Percentiles rank a stretch among this genome's conserved stretches.
Conservation (phyloP, 2,888 invertebrate species). For the Coenonympha glycerion region DNA sequence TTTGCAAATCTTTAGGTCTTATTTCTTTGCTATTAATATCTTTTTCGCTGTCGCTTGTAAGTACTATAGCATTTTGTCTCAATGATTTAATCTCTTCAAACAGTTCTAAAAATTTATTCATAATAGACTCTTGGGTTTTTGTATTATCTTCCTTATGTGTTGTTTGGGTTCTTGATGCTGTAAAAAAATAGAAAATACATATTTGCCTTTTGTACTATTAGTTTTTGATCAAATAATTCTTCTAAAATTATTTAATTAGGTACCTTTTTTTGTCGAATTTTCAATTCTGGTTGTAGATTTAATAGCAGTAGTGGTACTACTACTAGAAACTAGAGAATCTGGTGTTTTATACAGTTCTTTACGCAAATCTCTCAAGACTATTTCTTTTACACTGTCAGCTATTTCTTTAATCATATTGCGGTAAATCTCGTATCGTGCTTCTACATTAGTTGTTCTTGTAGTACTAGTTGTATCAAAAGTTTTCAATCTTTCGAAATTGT, state of each 20-base stretch:
- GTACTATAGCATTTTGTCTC: slow-evolving; percentile 29
- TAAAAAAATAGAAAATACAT: slow-evolving; percentile 28
- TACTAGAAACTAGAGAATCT: too few relatives aligned
- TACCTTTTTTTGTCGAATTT: not conserved
- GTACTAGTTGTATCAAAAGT: not conserved
- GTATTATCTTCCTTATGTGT: slow-evolving; percentile 21
- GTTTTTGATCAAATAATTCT: not conserved
- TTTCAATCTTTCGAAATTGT: not conserved
- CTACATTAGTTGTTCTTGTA: not conserved
- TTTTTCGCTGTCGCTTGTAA: slow-evolving; percentile 16
- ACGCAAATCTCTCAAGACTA: slow-evolving; percentile 48
- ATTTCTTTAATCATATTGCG: slow-evolving; percentile 43
- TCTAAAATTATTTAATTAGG: not conserved
- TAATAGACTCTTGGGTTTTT: slow-evolving; percentile 28
- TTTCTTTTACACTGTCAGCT: slow-evolving; percentile 49
- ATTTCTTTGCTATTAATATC: slow-evolving; percentile 1
- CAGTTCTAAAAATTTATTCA: slow-evolving; percentile 46
- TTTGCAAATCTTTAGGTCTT: not conserved
- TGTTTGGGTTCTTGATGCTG: slow-evolving; percentile 15
- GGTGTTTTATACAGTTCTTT: slow-evolving; percentile 28
- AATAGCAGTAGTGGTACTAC: slow-evolving; percentile 7
- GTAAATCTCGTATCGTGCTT: slow-evolving; percentile 4
- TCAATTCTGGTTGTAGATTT: not conserved
- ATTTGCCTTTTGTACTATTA: not conserved
- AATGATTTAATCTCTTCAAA: slow-evolving; percentile 43